These are phyloP conservation scores for Hydrochoerus hydrochaeris DNA, from an alignment of 2,113 vertebrate species.

Conservation along the genomic window DNA sequence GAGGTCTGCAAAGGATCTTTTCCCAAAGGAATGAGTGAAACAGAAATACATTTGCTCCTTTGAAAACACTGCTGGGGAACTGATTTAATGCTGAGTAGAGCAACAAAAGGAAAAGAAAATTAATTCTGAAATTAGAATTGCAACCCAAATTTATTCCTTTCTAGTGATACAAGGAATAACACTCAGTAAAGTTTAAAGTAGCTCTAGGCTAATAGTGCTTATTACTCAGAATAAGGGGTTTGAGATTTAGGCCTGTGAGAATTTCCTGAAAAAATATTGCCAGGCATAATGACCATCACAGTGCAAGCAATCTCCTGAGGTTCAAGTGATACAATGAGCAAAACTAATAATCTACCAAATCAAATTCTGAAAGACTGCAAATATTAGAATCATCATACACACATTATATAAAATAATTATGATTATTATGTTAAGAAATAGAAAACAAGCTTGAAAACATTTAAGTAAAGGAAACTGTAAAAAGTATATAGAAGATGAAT, in stretches of 20 bases:
- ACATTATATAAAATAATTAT: background rate
- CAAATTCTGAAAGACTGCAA: background rate
- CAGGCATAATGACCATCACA: background rate
- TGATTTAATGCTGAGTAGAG: background rate
- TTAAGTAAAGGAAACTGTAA: background rate
- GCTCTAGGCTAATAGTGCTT: background rate
- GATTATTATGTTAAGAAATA: background rate
- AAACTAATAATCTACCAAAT: background rate
- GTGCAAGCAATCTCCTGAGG: background rate
- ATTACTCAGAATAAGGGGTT: no score
- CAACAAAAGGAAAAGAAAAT: background rate
- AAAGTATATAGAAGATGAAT: background rate
- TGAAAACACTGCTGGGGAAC: background rate
- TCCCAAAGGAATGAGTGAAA: background rate
- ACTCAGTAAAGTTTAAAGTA: background rate
- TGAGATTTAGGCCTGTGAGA: background rate
- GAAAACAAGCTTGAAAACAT: background rate
- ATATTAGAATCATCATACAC: background rate
- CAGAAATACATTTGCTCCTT: background rate
- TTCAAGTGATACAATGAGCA: background rate
- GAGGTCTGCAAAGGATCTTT: background rate
- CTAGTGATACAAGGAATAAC: background rate
- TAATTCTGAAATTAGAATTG: background rate
- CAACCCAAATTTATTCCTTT: background rate
- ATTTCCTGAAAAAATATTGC: background rate